These are phyloP conservation scores for Oplegnathus fasciatus DNA, from an alignment of 2,113 vertebrate genomes.

Conservation along the genomic window DNA sequence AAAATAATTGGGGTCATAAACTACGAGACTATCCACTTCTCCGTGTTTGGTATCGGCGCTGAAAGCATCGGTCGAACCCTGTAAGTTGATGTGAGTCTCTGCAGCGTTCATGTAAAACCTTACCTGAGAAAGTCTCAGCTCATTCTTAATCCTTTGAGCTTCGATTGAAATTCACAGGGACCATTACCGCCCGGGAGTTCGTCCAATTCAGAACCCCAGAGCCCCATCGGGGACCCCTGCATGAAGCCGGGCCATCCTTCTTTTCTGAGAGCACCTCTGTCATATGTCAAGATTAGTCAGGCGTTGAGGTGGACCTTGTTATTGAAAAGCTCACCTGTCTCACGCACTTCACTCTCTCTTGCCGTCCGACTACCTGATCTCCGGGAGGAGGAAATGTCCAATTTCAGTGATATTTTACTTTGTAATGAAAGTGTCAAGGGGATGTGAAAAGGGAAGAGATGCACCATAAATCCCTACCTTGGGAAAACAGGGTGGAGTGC, in stretches of 20 bases:
- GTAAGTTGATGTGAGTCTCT: background rate
- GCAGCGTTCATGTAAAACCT: constrained; percentile 1
- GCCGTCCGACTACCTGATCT: constrained; percentile 36
- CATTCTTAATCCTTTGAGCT: constrained; percentile 59
- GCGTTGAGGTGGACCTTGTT: constrained; percentile 58
- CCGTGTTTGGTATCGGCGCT: too few species aligned
- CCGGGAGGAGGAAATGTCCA: constrained; percentile 55
- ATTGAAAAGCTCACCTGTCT: constrained; percentile 62
- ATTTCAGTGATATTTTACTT: constrained; percentile 75
- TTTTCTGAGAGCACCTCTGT: constrained; percentile 45
- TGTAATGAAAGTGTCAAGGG: constrained; percentile 75
- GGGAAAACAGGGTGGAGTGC: constrained; percentile 41
- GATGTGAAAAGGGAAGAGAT: constrained; percentile 52
- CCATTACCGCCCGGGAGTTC: constrained; percentile 31
- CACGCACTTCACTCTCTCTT: constrained; percentile 24
- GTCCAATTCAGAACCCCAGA: constrained; percentile 30
- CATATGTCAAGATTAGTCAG: constrained; percentile 66
- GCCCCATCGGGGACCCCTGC: background rate
- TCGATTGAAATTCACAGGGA: constrained; percentile 57
- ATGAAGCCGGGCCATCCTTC: constrained; percentile 31
- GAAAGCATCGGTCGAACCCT: background rate
- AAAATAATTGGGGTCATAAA: too few species aligned
- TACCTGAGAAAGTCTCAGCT: constrained; percentile 16
- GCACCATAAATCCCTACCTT: constrained; percentile 63
- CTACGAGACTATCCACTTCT: too few species aligned